phyloP scores from a whole-genome alignment of 2,888 invertebrate species.

The Ctenicera cuprea region DNA sequence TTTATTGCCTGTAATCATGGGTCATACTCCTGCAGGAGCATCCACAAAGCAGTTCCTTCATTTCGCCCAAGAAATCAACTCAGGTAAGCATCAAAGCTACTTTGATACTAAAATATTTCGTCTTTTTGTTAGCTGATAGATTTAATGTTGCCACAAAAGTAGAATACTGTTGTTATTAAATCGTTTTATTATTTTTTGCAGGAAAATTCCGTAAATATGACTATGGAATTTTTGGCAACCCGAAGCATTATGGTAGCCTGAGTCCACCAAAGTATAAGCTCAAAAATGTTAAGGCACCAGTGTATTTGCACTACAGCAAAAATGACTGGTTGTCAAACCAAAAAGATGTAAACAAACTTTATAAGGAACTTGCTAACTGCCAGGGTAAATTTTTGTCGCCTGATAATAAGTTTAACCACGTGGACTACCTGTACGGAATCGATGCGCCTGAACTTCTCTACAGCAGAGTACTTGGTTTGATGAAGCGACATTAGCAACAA shows the following conservation, averaged over 20 bases:
- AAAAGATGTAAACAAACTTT: conserved; percentile 71
- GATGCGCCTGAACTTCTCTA: conserved; percentile 66
- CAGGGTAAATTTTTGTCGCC: conserved; percentile 74
- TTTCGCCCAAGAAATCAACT: conserved; percentile 56
- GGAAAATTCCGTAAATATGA: conserved; percentile 77
- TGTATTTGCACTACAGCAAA: conserved; percentile 71
- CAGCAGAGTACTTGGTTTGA: conserved; percentile 50
- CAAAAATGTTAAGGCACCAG: conserved; percentile 67
- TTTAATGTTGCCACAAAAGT: too few species aligned
- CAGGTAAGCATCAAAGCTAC: too few species aligned
- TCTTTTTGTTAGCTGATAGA: too few species aligned
- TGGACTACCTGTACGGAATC: conserved; percentile 77
- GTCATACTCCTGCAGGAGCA: conserved; percentile 58
- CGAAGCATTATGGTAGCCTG: conserved; percentile 60
- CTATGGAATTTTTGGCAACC: conserved; percentile 69
- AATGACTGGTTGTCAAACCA: conserved; percentile 73
- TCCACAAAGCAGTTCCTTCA: conserved; percentile 57
- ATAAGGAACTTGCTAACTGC: conserved; percentile 69
- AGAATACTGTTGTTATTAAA: too few species aligned
- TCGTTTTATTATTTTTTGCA: too few species aligned
- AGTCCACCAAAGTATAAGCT: conserved; percentile 70
- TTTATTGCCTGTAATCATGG: conserved; percentile 56
- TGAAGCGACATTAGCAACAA: conserved; percentile 6
- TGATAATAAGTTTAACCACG: conserved; percentile 74
- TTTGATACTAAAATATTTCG: too few species aligned